Conservation (phyloP, 2,888 invertebrate genomes). For the Lasioglossum villosulum region DNA sequence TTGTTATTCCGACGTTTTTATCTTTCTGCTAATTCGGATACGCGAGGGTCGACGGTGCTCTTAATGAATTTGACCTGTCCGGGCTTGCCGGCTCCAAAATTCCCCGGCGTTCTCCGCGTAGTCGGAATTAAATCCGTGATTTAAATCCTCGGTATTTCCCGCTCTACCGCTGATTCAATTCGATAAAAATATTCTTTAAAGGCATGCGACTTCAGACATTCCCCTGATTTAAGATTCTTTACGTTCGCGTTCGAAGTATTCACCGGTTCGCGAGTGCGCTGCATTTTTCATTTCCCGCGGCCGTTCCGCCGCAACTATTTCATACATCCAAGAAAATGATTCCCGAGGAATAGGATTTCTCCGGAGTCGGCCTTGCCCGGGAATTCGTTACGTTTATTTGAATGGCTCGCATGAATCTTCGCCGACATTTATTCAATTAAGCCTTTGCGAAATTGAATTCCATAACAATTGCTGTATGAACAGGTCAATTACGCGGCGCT, state of each 20-base stretch:
- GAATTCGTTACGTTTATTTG: slow-evolving; percentile 6
- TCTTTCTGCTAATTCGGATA: background rate
- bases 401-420: background rate
- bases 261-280: background rate
- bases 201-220: background rate
- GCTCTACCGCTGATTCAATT: background rate
- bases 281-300: background rate
- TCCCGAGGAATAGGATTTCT: background rate
- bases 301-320: background rate
- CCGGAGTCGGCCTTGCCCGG: background rate
- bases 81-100: background rate
- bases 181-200: slow-evolving; percentile 7
- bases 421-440: background rate
- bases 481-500: slow-evolving; percentile 6
- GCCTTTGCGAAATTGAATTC: background rate
- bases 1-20: background rate
- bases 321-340: background rate
- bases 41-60: background rate
- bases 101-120: background rate
- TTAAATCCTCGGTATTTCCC: slow-evolving; percentile 1
- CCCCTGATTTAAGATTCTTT: background rate
- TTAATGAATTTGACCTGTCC: slow-evolving; percentile 1
- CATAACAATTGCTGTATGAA: background rate
- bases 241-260: slow-evolving; percentile 8
- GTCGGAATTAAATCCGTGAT: slow-evolving; percentile 3